These are phyloP conservation scores for Eremobia ochroleuca DNA, from an alignment of 2,888 invertebrate genomes.

Conservation along the genomic window DNA sequence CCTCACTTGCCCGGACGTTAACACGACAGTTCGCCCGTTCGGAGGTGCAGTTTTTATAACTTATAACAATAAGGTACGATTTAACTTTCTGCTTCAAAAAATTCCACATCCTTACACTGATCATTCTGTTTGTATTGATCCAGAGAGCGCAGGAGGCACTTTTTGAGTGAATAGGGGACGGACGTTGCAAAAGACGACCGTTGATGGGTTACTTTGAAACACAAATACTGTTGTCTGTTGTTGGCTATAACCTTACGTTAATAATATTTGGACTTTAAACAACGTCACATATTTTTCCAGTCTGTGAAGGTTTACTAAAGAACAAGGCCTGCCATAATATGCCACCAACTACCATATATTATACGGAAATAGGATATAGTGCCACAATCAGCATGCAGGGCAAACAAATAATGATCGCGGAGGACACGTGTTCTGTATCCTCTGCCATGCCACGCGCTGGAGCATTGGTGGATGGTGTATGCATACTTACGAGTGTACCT, in stretches of 20 bases:
- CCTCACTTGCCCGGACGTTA: constrained; percentile 41
- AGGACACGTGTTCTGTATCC: not conserved
- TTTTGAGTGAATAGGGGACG: constrained; percentile 12
- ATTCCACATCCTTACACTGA: constrained; percentile 6
- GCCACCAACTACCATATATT: not conserved
- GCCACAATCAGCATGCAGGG: not conserved
- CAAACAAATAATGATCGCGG: not conserved
- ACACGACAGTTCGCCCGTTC: constrained; percentile 29
- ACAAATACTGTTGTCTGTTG: constrained; percentile 1
- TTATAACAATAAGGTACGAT: constrained; percentile 31
- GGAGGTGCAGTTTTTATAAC: constrained; percentile 34
- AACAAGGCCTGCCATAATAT: not conserved
- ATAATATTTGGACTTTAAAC: not conserved
- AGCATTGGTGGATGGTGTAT: not conserved
- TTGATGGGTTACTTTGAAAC: not conserved
- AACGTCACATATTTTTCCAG: not conserved
- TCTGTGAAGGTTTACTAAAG: not conserved
- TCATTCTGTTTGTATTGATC: constrained; percentile 33
- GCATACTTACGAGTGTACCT: not conserved
- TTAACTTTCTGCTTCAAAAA: constrained; percentile 25
- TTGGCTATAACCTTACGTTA: constrained; percentile 4
- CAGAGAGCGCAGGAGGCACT: constrained; percentile 2
- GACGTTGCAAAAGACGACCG: constrained; percentile 11
- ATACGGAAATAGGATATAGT: not conserved
- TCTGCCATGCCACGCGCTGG: not conserved